Percentiles rank a stretch among this genome's conserved stretches.
phyloP scores from a whole-genome alignment of 1,140 invertebrate genomes.

The Atopsyche davidsoni region DNA sequence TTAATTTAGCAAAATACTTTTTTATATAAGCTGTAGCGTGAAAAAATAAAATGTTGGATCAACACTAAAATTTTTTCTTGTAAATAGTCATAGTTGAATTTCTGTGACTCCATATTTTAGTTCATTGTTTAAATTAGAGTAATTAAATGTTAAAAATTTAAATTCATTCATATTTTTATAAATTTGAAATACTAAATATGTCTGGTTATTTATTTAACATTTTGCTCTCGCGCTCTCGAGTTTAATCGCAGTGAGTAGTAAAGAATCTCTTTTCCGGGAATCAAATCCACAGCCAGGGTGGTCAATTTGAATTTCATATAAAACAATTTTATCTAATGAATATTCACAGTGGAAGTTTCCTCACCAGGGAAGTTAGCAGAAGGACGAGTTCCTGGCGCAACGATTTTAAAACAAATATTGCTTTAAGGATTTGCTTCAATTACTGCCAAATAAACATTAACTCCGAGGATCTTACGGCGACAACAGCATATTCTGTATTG shows the following conservation, averaged over 20 bases:
- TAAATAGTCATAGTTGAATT: background rate
- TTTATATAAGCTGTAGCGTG: too few species aligned
- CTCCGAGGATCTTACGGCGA: background rate
- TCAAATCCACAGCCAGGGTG: background rate
- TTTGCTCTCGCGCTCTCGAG: too few species aligned
- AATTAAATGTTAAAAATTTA: too few species aligned
- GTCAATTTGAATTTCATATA: slow-evolving; percentile 16
- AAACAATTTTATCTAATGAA: slow-evolving; percentile 11
- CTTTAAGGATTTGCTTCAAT: slow-evolving; percentile 11
- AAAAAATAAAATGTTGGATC: background rate
- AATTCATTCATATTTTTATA: too few species aligned
- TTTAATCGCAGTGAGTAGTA: background rate
- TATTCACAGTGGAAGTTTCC: slow-evolving; percentile 7
- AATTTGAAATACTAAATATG: too few species aligned
- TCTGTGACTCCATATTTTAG: background rate
- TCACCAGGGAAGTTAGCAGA: slow-evolving; percentile 6
- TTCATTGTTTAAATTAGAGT: background rate
- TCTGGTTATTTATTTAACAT: too few species aligned
- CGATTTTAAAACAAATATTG: slow-evolving; percentile 10
- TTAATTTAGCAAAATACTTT: too few species aligned
- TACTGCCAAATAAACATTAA: slow-evolving; percentile 4
- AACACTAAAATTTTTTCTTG: background rate
- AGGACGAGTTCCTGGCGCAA: background rate
- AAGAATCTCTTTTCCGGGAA: background rate
- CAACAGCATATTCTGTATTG: too few species aligned